A percentile compares a stretch with the other conserved stretches of the same genome.
Conservation (phyloP, 35 echinoderm and acorn worm species). For the Acanthaster planci region DNA sequence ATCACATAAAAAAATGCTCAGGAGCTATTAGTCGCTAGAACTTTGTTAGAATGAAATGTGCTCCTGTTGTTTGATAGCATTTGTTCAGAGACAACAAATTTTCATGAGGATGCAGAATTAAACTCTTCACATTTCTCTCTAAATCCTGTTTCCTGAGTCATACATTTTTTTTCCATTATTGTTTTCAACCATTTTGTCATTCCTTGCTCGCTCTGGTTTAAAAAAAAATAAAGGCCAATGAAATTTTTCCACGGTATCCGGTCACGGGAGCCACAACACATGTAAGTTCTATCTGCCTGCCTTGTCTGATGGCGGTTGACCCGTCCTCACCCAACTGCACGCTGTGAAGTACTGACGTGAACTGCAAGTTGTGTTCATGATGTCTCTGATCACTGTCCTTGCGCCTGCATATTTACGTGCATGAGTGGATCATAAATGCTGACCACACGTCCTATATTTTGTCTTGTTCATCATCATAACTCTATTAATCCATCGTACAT, state of each 20-base stretch:
- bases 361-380: slow-evolving; percentile 8
- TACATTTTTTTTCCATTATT: background rate
- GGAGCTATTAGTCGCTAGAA: too few species aligned
- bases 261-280: slow-evolving; percentile 24
- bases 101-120: too few species aligned
- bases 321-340: slow-evolving; percentile 9
- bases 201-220: background rate
- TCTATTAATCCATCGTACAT: background rate
- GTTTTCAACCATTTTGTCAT: background rate
- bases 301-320: background rate
- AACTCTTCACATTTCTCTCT: background rate
- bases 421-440: background rate
- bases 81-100: too few species aligned
- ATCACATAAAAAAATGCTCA: too few species aligned
- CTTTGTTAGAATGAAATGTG: too few species aligned
- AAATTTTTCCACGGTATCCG: slow-evolving; percentile 25
- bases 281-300: slow-evolving; percentile 15
- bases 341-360: slow-evolving; percentile 25
- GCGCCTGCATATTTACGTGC: background rate
- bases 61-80: too few species aligned
- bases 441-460: background rate
- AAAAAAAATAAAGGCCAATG: background rate
- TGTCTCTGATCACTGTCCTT: too few species aligned
- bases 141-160: background rate
- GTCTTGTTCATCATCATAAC: background rate